Conservation (phyloP, 2,797 vertebrate species). For the Sciaenops ocellatus region DNA sequence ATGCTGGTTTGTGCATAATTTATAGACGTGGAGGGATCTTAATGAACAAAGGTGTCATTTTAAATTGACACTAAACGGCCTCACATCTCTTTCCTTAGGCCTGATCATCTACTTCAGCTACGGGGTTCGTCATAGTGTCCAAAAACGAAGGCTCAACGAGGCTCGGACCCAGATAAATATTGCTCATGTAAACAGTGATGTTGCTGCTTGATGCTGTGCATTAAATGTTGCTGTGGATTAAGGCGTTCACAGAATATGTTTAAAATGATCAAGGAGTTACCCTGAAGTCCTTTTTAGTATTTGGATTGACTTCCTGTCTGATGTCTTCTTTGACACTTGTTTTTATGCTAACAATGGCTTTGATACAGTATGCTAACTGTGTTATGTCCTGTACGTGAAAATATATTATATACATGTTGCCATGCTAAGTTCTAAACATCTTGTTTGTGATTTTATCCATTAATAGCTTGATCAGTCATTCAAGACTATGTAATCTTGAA, state of each 20-base stretch:
- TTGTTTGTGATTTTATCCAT: conserved; percentile 3
- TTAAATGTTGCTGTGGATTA: background rate
- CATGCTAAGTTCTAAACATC: too few relatives aligned
- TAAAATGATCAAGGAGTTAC: conserved; percentile 26
- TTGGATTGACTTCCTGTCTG: background rate
- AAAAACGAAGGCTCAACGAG: conserved; percentile 57
- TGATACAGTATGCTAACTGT: background rate
- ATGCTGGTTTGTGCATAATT: background rate
- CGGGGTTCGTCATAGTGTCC: conserved; percentile 83
- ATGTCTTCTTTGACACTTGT: background rate
- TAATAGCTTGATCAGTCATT: conserved; percentile 10
- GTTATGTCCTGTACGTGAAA: background rate
- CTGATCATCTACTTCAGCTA: conserved; percentile 86
- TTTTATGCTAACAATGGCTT: conserved; percentile 17
- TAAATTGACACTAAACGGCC: background rate
- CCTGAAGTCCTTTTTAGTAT: conserved; percentile 10
- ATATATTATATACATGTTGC: background rate
- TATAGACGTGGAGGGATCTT: background rate
- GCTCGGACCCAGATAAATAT: background rate
- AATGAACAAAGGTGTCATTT: background rate
- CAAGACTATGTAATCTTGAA: conserved; percentile 15
- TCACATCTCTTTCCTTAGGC: conserved; percentile 67
- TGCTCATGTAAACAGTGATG: background rate
- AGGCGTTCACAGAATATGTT: background rate
- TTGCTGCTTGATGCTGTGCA: conserved; percentile 28